phyloP scores from a whole-genome alignment of 2,888 invertebrate species.

The Bedellia somnulentella region DNA sequence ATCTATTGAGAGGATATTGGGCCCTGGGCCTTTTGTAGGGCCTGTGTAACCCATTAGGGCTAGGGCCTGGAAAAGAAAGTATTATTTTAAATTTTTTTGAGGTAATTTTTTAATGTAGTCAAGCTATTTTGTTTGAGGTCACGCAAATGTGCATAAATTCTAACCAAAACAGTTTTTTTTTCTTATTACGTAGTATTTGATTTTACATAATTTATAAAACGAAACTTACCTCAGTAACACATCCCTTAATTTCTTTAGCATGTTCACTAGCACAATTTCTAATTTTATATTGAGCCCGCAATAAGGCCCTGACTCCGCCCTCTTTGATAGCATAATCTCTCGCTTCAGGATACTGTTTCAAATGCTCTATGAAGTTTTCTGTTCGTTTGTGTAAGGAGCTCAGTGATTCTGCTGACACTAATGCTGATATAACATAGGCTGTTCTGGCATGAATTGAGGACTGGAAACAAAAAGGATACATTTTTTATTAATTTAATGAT shows the following conservation, averaged over 20 bases:
- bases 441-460: slow-evolving; percentile 66
- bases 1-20: slow-evolving; percentile 82
- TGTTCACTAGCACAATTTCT: slow-evolving; percentile 26
- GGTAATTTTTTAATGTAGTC: too few relatives aligned
- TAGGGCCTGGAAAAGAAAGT: slow-evolving; percentile 44
- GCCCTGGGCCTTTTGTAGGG: slow-evolving; percentile 71
- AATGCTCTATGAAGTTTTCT: slow-evolving; percentile 70
- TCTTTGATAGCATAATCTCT: slow-evolving; percentile 73
- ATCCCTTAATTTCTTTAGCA: too few relatives aligned
- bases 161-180: too few relatives aligned
- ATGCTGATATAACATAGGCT: slow-evolving; percentile 66
- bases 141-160: too few relatives aligned
- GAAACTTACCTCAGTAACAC: slow-evolving; percentile 25
- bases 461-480: slow-evolving; percentile 28
- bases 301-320: slow-evolving; percentile 67
- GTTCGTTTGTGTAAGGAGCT: slow-evolving; percentile 63
- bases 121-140: too few relatives aligned
- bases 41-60: slow-evolving; percentile 72
- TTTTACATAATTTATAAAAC: background rate
- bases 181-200: too few relatives aligned
- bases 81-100: too few relatives aligned
- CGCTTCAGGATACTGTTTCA: slow-evolving; percentile 75
- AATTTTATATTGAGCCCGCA: slow-evolving; percentile 51
- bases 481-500: slow-evolving; percentile 1
- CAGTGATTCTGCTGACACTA: slow-evolving; percentile 57